Base-by-base conservation (phyloP, 2,113 vertebrate genomes). In the Mustelus asterias region DNA sequence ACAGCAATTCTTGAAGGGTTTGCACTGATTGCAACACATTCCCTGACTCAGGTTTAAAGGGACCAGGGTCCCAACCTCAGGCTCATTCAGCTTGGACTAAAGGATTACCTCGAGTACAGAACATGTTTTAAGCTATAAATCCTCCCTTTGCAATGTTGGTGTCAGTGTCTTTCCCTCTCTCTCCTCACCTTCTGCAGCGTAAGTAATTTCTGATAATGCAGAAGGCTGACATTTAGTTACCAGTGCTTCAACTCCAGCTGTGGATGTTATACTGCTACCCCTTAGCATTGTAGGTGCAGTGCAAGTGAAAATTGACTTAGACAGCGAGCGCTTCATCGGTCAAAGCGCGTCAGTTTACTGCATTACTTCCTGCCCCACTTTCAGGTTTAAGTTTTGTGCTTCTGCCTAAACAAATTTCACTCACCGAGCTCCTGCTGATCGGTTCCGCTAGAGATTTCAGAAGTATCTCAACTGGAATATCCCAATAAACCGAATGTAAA, bases 11-110 rank as follows among this genome's bases (percentile, higher is more conserved):
- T 72, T 95, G 94, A 94, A 69, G 65, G 9, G 6, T 94, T 94
- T 65, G 13, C 94, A 95, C 69, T 54, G 69, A 95, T 95, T 95
- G 65, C 22, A 72, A 95, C 69, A 72, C 94, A 54, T 72, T 95
- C 72, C 41, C 24, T 95, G 13, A 72, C 70, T 95, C 41, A 48
- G 37, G 18, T 72, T 70, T 54, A 48, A 65, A 65, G 60, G 13
- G 33, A 26, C 29, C 11, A 29, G 1, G 24, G 24, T 90, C 48
- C n/a, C 29, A 63, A 14, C 26, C 29, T 92, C 13, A 14, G 88
- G 54, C 88, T 92, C 26, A 92, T 60, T 14, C 24, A 33, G 29
- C 44, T 20, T 29, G 48, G 9, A 92, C 54, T 8, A 63, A 63
- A n/a, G 54, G 58, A 93, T 24, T 93, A 93, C 60, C 18, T n/a